Percentiles rank a stretch among this genome's conserved stretches.
phyloP scores from a whole-genome alignment of 2,888 invertebrate genomes.

The Pheosia gnoma region DNA sequence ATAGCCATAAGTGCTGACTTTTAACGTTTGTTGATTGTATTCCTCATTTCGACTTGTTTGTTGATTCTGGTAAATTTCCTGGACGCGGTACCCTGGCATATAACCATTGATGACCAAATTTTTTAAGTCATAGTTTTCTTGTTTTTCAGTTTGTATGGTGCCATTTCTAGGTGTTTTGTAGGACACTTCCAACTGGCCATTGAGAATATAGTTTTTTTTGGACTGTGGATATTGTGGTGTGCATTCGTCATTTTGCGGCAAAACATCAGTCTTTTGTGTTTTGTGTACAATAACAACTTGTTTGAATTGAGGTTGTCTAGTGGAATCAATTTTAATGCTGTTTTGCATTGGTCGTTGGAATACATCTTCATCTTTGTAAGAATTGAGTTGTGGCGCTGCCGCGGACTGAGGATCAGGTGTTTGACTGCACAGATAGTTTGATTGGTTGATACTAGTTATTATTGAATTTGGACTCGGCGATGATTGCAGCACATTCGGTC shows the following conservation, averaged over 20 bases:
- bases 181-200: conserved; percentile 36
- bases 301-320: conserved; percentile 53
- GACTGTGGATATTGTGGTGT: conserved; percentile 13
- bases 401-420: conserved; percentile 46
- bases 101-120: conserved; percentile 59
- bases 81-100: conserved; percentile 43
- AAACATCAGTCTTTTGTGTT: conserved; percentile 35
- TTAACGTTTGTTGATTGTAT: conserved; percentile 37
- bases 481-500: conserved; percentile 68
- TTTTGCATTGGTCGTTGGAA: conserved; percentile 52
- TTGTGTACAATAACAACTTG: conserved; percentile 64
- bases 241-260: conserved; percentile 23
- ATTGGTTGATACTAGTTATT: conserved; percentile 77
- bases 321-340: conserved; percentile 25
- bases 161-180: conserved; percentile 38
- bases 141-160: conserved; percentile 32
- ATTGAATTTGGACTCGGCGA: conserved; percentile 80
- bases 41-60: conserved; percentile 37
- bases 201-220: conserved; percentile 39
- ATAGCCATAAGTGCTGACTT: conserved; percentile 47
- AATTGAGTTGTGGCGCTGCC: conserved; percentile 28
- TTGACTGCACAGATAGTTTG: conserved; percentile 74
- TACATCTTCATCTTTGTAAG: conserved; percentile 43
- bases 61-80: conserved; percentile 41
- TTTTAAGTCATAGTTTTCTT: conserved; percentile 62